Evolutionary conservation across 1,140 invertebrate species (phyloP).

Genomic region (Caerostris extrusa): DNA sequence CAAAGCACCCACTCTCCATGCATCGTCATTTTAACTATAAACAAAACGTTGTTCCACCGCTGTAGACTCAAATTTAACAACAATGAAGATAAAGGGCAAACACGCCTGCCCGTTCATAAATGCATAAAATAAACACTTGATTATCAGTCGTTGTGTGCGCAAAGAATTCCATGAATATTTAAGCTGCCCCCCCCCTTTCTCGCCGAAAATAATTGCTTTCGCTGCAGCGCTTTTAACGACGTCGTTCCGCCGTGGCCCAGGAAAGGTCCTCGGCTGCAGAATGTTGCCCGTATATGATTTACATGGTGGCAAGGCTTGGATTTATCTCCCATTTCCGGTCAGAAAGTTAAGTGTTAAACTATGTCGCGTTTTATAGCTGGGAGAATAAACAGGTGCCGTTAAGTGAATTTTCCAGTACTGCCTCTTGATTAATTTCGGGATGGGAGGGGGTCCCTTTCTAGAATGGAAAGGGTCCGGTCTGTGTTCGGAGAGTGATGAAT

Average conservation of each 20-base stretch:
- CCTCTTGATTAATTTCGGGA: not conserved
- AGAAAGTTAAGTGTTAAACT: constrained; percentile 54
- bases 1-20: too few species aligned
- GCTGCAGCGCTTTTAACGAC: constrained; percentile 8
- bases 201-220: constrained; percentile 26
- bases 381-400: constrained; percentile 30
- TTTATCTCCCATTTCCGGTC: constrained; percentile 17
- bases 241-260: not conserved
- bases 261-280: not conserved
- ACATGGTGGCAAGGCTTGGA: not conserved
- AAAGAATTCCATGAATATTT: constrained; percentile 33
- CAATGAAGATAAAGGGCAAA: not conserved
- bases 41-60: not conserved
- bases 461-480: not conserved
- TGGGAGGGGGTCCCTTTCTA: not conserved
- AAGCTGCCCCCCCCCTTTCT: not conserved
- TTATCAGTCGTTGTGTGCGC: not conserved
- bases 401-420: constrained; percentile 18
- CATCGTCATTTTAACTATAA: too few species aligned
- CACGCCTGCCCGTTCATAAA: not conserved
- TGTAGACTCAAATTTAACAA: not conserved
- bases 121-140: not conserved
- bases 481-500: not conserved
- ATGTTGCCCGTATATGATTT: not conserved
- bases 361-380: constrained; percentile 40